Base-by-base conservation (phyloP, 2,113 vertebrate genomes). In the Aptenodytes patagonicus region DNA sequence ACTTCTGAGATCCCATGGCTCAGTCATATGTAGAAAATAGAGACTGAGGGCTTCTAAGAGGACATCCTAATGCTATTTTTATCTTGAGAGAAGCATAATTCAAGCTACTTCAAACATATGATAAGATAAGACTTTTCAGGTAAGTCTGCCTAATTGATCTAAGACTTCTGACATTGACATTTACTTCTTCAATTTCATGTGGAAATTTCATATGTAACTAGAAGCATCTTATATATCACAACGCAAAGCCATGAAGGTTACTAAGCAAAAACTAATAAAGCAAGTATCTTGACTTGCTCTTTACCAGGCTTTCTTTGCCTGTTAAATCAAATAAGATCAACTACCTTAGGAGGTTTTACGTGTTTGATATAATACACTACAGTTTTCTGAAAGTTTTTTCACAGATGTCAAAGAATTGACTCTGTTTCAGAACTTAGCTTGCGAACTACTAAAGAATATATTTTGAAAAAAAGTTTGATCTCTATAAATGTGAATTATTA, bases 211-310 rank as follows among this genome's bases (percentile, higher is more conserved):
- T 34, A 40, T 26, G 5, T 54, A 60, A 78, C 83, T 93, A 68
- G 60, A 95, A 75, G 17, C 24, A 61, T 83, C 32, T 87, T 84
- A 69, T 77, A 95, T 92, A 96, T 80, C 62, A 87, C 54, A 93
- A 84, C 64, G 84, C 64, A 76, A 94, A 86, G 15, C 16, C 25
- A 52, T 73, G 52, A 72, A 58, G 38, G 28, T 78, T 87, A 83
- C 81, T 80, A 86, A 87, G 31, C 31, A 36, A 73, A 81, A 89
- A 90, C 11, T 60, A 6, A 18, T 78, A 32, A 90, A 69, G 3
- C 5, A 93, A 66, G 52, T 14, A n/a, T 46, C 9, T 66, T 70
- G 16, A 32, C 32, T 77, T 81, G 13, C 6, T 77, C 9, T 52
- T 89, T 58, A 38, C 12, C 60, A 88, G n/a, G 51, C 26, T 79